Conservation (phyloP, 2,113 vertebrate species). For the Nothoprocta perdicaria region DNA sequence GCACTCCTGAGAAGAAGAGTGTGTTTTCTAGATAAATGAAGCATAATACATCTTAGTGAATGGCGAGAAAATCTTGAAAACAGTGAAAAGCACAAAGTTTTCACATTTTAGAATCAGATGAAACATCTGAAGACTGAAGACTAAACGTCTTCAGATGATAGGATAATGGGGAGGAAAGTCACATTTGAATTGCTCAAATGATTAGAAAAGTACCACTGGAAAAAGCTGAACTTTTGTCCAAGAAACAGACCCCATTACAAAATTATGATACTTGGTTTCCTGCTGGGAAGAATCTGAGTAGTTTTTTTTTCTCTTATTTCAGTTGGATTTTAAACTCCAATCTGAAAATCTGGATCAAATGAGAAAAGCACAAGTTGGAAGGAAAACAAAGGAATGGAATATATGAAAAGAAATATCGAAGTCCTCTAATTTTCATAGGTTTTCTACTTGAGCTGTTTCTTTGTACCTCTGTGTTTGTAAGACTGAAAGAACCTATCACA, state of each 20-base stretch:
- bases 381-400: not conserved
- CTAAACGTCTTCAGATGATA: not conserved
- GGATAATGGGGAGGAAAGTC: not conserved
- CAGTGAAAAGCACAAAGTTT: not conserved
- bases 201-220: not conserved
- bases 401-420: not conserved
- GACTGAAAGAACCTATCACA: not conserved
- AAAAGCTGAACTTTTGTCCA: not conserved
- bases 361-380: not conserved
- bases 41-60: not conserved
- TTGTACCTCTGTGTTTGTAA: not conserved
- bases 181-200: not conserved
- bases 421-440: not conserved
- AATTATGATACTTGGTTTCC: not conserved
- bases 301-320: not conserved
- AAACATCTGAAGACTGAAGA: not conserved
- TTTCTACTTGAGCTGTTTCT: not conserved
- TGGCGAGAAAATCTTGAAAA: not conserved
- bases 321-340: not conserved
- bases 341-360: not conserved
- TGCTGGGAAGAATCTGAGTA: not conserved
- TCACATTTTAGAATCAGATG: not conserved
- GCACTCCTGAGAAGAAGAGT: not conserved
- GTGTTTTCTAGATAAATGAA: not conserved
- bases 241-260: not conserved